Base-by-base conservation (phyloP, 2,113 vertebrate genomes). In the Struthidea cinerea region DNA sequence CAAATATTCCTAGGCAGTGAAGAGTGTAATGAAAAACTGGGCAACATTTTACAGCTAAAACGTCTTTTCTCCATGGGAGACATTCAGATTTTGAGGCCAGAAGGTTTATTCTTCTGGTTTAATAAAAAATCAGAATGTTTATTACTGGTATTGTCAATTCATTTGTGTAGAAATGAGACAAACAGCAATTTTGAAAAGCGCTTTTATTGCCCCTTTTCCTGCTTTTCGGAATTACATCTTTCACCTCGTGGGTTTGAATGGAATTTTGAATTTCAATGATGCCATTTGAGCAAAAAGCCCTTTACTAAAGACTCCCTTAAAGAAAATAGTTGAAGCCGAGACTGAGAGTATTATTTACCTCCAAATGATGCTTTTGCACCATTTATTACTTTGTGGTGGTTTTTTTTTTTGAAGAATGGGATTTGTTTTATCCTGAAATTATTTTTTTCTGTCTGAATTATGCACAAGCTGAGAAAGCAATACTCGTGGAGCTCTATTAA, bases 391-490 rank as follows among this genome's bases (percentile, higher is more conserved):
- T 78, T 41, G 27, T 30, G 7, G 0, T 16, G 13, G 4, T 13
- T 32, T 5, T 37, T 56, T 52, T 39, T 30, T 30, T 35, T 7
- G 0, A 32, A 26, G 3, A 61, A 37, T 20, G 3, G 10, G 18
- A 41, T 61, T 83, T 75, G 5, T 35, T 94, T 65, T 56, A 64
- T 59, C 32, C 28, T 32, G 12, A 41, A 73, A 49, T 73, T 27
- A 7, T 59, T 55, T 74, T 60, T 87, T 61, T 15, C 50, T 74
- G 3, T 17, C 14, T 4, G 3, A 67, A 68, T 89, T 68, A 52
- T 13, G 28, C 0, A 4, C 23, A 67, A 67, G 14, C 61, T 82
- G 82, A 61, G 53, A 49, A 85, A 71, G 5, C 33, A 79, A 33
- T 0, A 1, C 20, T 79, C 28, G 52, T 39, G 16, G 80, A 89